A percentile compares a stretch with the other conserved stretches of the same genome.
Conservation (phyloP, 1,140 invertebrate species). For the Caenorhabditis tropicalis region DNA sequence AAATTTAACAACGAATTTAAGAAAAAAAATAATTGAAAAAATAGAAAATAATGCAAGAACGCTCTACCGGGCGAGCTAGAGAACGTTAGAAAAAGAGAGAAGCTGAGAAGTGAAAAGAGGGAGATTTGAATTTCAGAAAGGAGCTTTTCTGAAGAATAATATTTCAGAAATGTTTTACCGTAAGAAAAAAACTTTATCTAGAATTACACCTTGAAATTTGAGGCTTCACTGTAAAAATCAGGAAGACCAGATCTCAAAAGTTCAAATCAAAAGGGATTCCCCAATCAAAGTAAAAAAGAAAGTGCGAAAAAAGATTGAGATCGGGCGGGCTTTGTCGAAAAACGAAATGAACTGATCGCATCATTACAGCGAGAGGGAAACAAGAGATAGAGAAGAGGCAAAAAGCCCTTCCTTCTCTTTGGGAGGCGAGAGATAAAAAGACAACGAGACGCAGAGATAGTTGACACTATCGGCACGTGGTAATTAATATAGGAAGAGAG, state of each 20-base stretch:
- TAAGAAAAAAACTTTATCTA: no score
- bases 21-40: not conserved
- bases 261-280: not conserved
- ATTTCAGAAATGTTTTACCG: no score
- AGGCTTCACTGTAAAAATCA: no score
- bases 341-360: not conserved
- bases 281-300: not conserved
- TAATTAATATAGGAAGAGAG: not conserved
- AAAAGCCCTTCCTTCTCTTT: no score
- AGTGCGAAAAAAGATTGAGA: not conserved
- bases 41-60: not conserved
- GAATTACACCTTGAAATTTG: no score
- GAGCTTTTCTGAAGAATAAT: no score
- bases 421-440: not conserved
- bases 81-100: not conserved
- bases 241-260: no score
- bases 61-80: not conserved
- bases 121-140: not conserved
- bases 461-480: not conserved
- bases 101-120: not conserved
- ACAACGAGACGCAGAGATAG: not conserved
- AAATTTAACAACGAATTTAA: not conserved
- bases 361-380: slow-evolving; percentile 1
- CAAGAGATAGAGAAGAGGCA: not conserved
- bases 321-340: not conserved